Base-by-base conservation (phyloP, 23 tunicate species). In the Aplidium turbinatum region DNA sequence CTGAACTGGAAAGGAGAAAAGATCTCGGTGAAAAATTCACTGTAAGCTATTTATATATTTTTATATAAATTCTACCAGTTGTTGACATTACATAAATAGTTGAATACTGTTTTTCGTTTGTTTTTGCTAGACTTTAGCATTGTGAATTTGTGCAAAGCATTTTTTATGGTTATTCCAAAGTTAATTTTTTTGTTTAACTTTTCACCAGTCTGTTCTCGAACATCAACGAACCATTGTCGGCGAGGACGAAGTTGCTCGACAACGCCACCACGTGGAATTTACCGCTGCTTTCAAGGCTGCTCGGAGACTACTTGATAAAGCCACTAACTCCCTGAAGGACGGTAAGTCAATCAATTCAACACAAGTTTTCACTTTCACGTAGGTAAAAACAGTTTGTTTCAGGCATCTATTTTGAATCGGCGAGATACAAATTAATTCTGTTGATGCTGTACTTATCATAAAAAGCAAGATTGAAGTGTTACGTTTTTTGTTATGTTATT, bases 1-100 rank as follows among this genome's bases (percentile, higher is more conserved):
- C 73, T 29, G 99, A 94, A 58, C 39, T 87, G 13, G 94, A 78
- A 67, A 82, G 99, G 52, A 77, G 99, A 48, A 87, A 83, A 58
- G 47, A 54, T 4, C 82, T 94, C 9, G 99, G 95, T 50, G 86
- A 82, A 40, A 82, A 89, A 78, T 76, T 76, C 33, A n/a, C 70
- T 27, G 93, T 86, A 35, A 39, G 46, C 0, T 20, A 20, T 40
- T 39, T 35, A 60, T 35, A 13, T 16, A 5, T 54, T 52, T 3
- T 21, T 55, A 22, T 7, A 55, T 9, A 42, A 42, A 42, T 9
- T 9, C 16, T 42, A 42, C 48, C 9, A 42, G 48, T 42, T 42
- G n/a, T n/a, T n/a, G n/a, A n/a, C n/a, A n/a, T 42, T 42, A 16
- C 50, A 9, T 42, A 9, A 16, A 42, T 9, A 9, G 50, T 16